A percentile compares a stretch with the other conserved stretches of the same genome.
These are phyloP conservation scores for Bufo gargarizans DNA, from an alignment of 2,113 vertebrate genomes.

Conservation along the genomic window DNA sequence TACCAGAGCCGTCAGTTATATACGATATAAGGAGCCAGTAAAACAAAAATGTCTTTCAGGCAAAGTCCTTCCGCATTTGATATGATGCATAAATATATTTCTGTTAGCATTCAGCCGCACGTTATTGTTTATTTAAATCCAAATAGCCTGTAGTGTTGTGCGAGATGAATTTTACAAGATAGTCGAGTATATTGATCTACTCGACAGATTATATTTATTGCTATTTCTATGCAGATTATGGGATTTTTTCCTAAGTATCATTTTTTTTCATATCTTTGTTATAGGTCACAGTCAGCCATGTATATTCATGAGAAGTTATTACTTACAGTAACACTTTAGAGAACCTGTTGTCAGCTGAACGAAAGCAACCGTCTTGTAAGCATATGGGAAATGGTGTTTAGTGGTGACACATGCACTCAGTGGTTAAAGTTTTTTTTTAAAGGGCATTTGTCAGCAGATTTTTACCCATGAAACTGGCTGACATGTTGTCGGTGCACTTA, in stretches of 20 bases:
- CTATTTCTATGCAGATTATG: slow-evolving; percentile 12
- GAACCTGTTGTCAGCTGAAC: not conserved
- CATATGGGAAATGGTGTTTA: no score
- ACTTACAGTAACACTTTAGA: not conserved
- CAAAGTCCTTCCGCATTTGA: slow-evolving; percentile 39
- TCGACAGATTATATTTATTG: slow-evolving; percentile 9
- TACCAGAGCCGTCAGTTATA: slow-evolving; percentile 49
- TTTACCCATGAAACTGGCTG: no score
- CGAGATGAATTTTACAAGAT: slow-evolving; percentile 21
- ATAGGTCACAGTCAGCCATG: not conserved
- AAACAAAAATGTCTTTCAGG: slow-evolving; percentile 41
- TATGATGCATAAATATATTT: slow-evolving; percentile 47
- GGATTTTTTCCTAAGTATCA: not conserved
- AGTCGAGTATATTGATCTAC: slow-evolving; percentile 9
- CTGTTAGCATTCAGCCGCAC: slow-evolving; percentile 14
- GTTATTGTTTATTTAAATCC: slow-evolving; percentile 37
- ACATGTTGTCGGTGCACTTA: no score
- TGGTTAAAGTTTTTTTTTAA: no score
- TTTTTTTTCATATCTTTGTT: not conserved
- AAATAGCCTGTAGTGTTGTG: slow-evolving; percentile 7
- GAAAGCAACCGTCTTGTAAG: not conserved
- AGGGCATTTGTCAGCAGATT: no score
- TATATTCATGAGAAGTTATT: slow-evolving; percentile 20
- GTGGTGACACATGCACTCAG: not conserved
- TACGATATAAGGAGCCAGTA: slow-evolving; percentile 41